Base-by-base conservation (phyloP, 1,140 invertebrate genomes). In the Cotesia vestalis region DNA sequence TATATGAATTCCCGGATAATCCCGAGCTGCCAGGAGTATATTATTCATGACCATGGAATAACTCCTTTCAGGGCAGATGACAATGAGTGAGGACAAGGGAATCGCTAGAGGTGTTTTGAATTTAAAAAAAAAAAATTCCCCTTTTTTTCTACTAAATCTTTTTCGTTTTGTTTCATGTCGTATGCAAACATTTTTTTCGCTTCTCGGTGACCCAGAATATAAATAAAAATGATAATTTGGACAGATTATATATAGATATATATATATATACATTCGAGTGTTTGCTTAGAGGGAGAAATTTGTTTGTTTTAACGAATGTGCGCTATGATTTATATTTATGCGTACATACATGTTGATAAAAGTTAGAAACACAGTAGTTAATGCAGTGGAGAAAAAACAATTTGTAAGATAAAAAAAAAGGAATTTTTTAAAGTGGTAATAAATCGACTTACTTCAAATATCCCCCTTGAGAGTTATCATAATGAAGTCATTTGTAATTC, bases 401-500 rank as follows among this genome's bases (percentile, higher is more conserved):
- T 27, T 27, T 27, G 27, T 27, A 27, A 35, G 60, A 14, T 36
- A 27, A 38, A 62, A n/a, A 62, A n/a, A 62, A 62, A 62, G 36
- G 34, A 38, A 36, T 62, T 27, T 36, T 36, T 4, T 9, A 5
- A 12, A 17, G 38, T 51, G 62, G 8, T 17, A 38, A 36, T 64
- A 64, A 68, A 59, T 55, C 12, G 66, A 66, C 64, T 38, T 27
- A 14, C 8, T 40, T 52, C 40, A 38, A 52, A 35, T 27, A 38
- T 46, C 9, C 34, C 66, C 12, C 66, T 36, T 64, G 62, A 38
- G 38, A 64, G 35, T 38, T 72, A 76, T 72, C 72, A 78, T 82
- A 81, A 81, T 76, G 70, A 79, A 76, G 78, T 80, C 80, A 79
- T 80, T 81, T 80, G 79, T 82, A 79, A 82, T 81, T 80, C 79